phyloP scores from a whole-genome alignment of 2,113 vertebrate species.

The Chinchilla lanigera region DNA sequence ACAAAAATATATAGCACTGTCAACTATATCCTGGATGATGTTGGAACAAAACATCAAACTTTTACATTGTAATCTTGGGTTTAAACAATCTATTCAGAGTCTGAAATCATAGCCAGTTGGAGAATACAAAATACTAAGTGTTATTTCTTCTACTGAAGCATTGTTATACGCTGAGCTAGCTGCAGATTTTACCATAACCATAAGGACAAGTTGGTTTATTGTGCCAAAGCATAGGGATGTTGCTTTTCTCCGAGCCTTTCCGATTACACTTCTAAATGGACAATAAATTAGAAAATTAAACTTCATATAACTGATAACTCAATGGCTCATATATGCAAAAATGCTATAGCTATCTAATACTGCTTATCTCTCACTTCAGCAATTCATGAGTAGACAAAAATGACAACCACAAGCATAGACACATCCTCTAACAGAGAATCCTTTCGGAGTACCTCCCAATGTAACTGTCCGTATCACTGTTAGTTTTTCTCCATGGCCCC shows the following conservation, averaged over 20 bases:
- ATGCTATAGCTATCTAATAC: neutral
- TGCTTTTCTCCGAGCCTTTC: constrained; percentile 10
- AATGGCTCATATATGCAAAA: neutral
- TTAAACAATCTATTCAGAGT: neutral
- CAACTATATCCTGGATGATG: neutral
- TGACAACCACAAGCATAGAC: neutral
- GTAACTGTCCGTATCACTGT: neutral
- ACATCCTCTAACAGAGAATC: neutral
- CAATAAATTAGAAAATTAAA: constrained; percentile 8
- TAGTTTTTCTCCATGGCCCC: neutral
- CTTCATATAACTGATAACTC: neutral
- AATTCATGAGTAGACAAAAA: neutral
- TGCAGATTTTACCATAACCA: neutral
- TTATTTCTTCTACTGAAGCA: neutral
- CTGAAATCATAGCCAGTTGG: neutral
- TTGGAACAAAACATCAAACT: neutral
- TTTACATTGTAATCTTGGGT: neutral
- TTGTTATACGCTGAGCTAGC: neutral
- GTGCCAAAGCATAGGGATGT: neutral
- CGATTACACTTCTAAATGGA: neutral
- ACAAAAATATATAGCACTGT: neutral
- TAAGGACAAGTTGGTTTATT: neutral
- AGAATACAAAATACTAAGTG: constrained; percentile 10
- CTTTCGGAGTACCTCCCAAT: neutral
- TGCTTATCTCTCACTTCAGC: neutral